phyloP scores from a whole-genome alignment of 2,797 vertebrate genomes.

The Gorsachius magnificus region DNA sequence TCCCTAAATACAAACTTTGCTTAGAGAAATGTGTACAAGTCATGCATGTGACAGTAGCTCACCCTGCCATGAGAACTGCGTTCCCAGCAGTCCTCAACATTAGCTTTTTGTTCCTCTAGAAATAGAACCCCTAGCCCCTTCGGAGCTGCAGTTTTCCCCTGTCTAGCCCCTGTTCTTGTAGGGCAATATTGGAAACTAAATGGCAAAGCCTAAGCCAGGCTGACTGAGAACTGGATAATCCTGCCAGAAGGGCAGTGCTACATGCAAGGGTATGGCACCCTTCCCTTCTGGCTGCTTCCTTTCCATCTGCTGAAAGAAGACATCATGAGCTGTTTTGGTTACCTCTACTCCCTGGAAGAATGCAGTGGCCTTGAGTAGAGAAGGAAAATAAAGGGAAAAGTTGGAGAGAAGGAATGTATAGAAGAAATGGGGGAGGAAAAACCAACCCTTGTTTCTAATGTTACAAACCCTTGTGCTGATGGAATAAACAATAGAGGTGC shows the following conservation, averaged over 20 bases:
- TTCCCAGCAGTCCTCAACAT: not conserved
- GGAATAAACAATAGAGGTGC: not conserved
- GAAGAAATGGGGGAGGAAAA: not conserved
- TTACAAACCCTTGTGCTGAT: not conserved
- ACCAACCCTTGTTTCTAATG: not conserved
- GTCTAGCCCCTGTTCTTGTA: not conserved
- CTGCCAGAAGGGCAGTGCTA: not conserved
- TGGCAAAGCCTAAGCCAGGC: not conserved
- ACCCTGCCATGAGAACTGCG: not conserved
- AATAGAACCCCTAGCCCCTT: not conserved
- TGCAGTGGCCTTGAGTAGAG: not conserved
- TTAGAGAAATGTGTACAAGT: not conserved
- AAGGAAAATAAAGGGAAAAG: not conserved
- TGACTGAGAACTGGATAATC: not conserved
- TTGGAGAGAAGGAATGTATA: not conserved
- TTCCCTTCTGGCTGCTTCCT: not conserved
- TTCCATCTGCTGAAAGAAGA: not conserved
- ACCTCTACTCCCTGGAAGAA: not conserved
- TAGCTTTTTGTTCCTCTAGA: not conserved
- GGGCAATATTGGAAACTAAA: not conserved
- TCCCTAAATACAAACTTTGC: not conserved
- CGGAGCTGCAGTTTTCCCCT: not conserved
- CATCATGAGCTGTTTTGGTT: not conserved
- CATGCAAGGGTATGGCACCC: fast-evolving
- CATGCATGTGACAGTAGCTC: not conserved